Conservation (phyloP, 2,113 vertebrate genomes). For the Alethe castanea region DNA sequence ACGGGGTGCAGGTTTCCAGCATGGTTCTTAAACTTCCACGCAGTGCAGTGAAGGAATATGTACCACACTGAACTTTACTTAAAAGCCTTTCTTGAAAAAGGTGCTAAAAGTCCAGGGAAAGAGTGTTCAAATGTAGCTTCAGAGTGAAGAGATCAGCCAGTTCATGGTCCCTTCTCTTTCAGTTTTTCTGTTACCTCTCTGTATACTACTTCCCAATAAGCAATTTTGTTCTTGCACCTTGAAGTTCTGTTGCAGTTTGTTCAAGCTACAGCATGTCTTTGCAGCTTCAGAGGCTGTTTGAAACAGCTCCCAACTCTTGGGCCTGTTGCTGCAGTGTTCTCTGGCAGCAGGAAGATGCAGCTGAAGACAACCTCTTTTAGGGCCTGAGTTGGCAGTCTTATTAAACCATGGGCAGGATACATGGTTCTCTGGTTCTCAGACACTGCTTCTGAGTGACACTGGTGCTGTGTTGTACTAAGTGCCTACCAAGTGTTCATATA, state of each 20-base stretch:
- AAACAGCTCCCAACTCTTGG: background rate
- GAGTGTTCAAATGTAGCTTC: background rate
- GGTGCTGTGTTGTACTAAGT: background rate
- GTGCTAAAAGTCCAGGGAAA: background rate
- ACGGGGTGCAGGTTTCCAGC: rapidly evolving
- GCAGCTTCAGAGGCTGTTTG: background rate
- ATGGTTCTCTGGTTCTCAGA: background rate
- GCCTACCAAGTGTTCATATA: background rate
- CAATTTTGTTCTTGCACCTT: rapidly evolving
- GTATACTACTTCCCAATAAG: background rate
- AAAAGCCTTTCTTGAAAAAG: background rate
- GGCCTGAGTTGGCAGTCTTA: background rate
- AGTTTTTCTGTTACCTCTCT: background rate
- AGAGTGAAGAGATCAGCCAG: background rate
- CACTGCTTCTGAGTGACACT: background rate
- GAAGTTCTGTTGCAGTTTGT: background rate
- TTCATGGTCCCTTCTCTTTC: background rate
- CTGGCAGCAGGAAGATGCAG: background rate
- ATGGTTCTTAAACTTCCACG: background rate
- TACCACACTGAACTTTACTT: background rate
- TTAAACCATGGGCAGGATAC: background rate
- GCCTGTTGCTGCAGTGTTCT: background rate
- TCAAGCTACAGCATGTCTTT: background rate
- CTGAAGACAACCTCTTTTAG: background rate
- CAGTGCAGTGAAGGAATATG: background rate